Conservation (phyloP, 92 coral and sea anemone species). For the Epizoanthus stellaris region DNA sequence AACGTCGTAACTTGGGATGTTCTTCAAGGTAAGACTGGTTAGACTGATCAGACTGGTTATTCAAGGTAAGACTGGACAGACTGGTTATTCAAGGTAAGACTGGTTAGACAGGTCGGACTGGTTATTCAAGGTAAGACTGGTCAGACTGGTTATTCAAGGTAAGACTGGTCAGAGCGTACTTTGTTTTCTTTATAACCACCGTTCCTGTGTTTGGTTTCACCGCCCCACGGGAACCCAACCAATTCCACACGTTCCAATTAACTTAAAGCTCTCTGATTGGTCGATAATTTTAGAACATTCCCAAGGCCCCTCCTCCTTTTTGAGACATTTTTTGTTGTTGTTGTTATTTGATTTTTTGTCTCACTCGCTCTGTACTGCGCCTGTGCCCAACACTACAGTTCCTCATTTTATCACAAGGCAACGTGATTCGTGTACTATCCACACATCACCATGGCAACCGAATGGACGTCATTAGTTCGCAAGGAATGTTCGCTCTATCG, state of each 20-base stretch:
- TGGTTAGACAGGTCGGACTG: background rate
- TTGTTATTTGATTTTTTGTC: background rate
- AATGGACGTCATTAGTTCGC: constrained; percentile 72
- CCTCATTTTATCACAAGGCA: constrained; percentile 43
- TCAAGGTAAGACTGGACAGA: background rate
- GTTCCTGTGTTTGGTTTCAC: too few species aligned
- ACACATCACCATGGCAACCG: constrained; percentile 77
- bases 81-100: background rate
- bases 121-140: background rate
- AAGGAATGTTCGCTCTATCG: constrained; percentile 67
- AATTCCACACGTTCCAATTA: too few species aligned
- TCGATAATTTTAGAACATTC: too few species aligned
- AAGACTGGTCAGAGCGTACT: background rate
- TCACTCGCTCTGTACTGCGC: background rate
- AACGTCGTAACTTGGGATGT: constrained; percentile 79
- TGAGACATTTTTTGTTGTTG: background rate
- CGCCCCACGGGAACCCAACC: too few species aligned
- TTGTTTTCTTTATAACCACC: background rate
- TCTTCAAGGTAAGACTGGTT: constrained; percentile 50
- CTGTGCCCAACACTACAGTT: background rate
- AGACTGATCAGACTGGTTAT: background rate
- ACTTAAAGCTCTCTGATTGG: too few species aligned
- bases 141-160: background rate
- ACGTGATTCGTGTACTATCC: constrained; percentile 58
- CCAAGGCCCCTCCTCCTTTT: too few species aligned